These are phyloP conservation scores for Timandra comae DNA, from an alignment of 2,888 invertebrate genomes.

Conservation along the genomic window DNA sequence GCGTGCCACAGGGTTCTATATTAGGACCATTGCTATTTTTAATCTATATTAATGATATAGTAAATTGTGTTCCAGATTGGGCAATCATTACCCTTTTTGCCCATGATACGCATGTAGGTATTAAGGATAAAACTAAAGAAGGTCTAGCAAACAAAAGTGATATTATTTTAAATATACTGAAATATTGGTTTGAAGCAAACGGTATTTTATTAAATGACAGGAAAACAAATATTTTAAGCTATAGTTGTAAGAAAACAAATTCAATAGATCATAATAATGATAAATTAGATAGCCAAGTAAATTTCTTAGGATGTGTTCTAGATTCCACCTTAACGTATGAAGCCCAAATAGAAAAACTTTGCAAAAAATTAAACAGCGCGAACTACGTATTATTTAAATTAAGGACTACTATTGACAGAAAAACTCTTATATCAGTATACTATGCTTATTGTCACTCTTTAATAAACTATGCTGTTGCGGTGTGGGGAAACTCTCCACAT, in stretches of 20 bases:
- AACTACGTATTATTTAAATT: slow-evolving; percentile 1
- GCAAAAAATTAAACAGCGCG: not conserved
- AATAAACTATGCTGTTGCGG: not conserved
- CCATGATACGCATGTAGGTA: not conserved
- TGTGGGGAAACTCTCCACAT: slow-evolving; percentile 1
- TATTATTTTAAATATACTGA: not conserved
- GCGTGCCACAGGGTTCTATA: not conserved
- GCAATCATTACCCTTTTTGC: not conserved
- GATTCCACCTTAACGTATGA: not conserved
- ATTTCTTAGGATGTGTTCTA: not conserved
- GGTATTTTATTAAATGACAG: not conserved
- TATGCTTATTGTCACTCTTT: slow-evolving; percentile 1
- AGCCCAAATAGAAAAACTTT: slow-evolving; percentile 1
- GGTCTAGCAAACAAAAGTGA: not conserved
- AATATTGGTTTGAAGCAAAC: not conserved
- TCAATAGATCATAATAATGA: not conserved
- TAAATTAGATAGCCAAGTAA: not conserved
- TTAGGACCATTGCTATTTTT: not conserved
- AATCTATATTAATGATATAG: not conserved
- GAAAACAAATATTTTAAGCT: not conserved
- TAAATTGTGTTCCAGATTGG: not conserved
- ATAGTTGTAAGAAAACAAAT: no score
- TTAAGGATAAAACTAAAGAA: not conserved
- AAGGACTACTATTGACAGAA: not conserved
- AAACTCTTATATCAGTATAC: not conserved